These are phyloP conservation scores for Dipodomys spectabilis DNA, from an alignment of 2,113 vertebrate genomes.

Conservation along the genomic window DNA sequence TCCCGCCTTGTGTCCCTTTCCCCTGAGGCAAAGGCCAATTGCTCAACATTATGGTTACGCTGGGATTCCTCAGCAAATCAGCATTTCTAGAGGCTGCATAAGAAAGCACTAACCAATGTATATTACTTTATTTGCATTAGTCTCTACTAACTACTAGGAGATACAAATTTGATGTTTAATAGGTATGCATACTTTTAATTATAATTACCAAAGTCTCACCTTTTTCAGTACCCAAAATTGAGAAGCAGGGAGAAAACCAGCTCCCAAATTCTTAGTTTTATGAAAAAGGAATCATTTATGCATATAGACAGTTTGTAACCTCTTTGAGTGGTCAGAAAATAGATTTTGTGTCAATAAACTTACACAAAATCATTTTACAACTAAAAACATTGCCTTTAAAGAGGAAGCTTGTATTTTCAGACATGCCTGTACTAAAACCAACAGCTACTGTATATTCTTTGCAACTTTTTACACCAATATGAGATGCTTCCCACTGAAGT, in stretches of 20 bases:
- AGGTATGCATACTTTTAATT: constrained; percentile 21
- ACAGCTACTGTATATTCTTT: background rate
- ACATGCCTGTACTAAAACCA: background rate
- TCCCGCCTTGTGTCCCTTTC: background rate
- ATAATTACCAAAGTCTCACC: background rate
- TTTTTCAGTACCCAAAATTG: background rate
- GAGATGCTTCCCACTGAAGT: constrained; percentile 9
- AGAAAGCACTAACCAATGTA: background rate
- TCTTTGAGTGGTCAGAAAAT: background rate
- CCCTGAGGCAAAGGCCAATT: background rate
- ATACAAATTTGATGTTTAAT: background rate
- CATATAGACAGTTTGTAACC: background rate
- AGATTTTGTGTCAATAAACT: constrained; percentile 17
- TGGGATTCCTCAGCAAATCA: background rate
- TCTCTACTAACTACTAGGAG: background rate
- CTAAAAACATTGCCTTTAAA: background rate
- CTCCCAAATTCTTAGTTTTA: background rate
- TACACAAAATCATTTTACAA: background rate
- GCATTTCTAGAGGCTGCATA: background rate
- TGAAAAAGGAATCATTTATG: constrained; percentile 32
- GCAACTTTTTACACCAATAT: background rate
- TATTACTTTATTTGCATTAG: background rate
- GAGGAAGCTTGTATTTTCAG: constrained; percentile 25
- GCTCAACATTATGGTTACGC: background rate
- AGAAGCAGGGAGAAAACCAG: constrained; percentile 51